These are phyloP conservation scores for Crossocerus cetratus DNA, from an alignment of 2,888 invertebrate genomes.

Conservation along the genomic window DNA sequence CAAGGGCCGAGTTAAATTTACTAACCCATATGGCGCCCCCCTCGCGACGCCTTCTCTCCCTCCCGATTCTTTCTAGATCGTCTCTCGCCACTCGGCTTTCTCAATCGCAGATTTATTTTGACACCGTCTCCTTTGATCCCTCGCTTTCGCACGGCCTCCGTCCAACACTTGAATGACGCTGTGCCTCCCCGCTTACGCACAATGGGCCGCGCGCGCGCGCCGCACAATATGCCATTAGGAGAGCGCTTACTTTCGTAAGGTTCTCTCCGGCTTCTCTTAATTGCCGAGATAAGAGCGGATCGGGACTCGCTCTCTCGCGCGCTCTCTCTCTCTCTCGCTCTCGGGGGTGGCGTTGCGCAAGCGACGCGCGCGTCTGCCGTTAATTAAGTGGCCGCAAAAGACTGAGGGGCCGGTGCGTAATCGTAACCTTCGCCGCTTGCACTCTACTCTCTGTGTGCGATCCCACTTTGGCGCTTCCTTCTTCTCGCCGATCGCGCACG, in stretches of 20 bases:
- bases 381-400: constrained; percentile 59
- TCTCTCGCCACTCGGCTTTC: constrained; percentile 33
- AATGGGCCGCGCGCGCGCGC: background rate
- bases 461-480: constrained; percentile 5
- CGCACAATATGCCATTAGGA: constrained; percentile 10
- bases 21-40: constrained; percentile 67
- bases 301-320: constrained; percentile 27
- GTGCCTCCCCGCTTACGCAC: background rate
- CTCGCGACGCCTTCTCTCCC: constrained; percentile 33
- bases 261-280: constrained; percentile 23
- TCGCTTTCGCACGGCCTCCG: too few species aligned
- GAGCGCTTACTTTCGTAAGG: constrained; percentile 5
- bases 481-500: background rate
- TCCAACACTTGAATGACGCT: too few species aligned
- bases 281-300: constrained; percentile 30
- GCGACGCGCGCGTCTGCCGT: constrained; percentile 46
- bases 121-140: constrained; percentile 30
- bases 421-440: constrained; percentile 57
- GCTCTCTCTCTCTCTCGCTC: too few species aligned
- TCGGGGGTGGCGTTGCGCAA: constrained; percentile 22
- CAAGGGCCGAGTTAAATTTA: constrained; percentile 64
- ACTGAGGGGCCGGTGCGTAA: constrained; percentile 48
- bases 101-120: constrained; percentile 54
- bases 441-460: constrained; percentile 13
- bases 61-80: too few species aligned